Percentiles rank a stretch among this genome's conserved stretches.
phyloP scores from a whole-genome alignment of 2,888 invertebrate species.

The Phyllotreta cruciferae region DNA sequence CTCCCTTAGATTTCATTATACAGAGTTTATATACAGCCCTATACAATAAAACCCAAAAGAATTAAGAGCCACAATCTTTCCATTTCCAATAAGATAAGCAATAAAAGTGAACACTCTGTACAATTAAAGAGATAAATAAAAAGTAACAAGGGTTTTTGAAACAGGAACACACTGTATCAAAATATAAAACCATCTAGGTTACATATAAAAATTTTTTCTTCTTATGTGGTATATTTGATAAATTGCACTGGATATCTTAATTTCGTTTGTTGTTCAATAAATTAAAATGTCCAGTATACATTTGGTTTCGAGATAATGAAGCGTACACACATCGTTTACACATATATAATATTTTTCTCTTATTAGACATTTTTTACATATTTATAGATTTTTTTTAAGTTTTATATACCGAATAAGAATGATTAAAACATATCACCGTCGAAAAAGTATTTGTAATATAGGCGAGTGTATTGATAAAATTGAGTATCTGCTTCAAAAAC shows the following conservation, averaged over 20 bases:
- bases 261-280: background rate
- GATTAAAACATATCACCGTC: slow-evolving; percentile 34
- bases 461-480: background rate
- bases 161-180: slow-evolving; percentile 40
- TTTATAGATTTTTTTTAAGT: slow-evolving; percentile 38
- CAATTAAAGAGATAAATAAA: background rate
- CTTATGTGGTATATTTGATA: slow-evolving; percentile 27
- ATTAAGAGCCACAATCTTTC: background rate
- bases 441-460: slow-evolving; percentile 35
- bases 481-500: slow-evolving; percentile 24
- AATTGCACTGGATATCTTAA: slow-evolving; percentile 7
- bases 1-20: no score
- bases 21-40: no score
- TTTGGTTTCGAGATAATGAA: slow-evolving; percentile 34
- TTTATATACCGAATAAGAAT: slow-evolving; percentile 28
- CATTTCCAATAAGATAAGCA: background rate
- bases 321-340: slow-evolving; percentile 40
- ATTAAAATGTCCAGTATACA: slow-evolving; percentile 32
- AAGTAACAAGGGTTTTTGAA: slow-evolving; percentile 15
- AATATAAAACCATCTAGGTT: slow-evolving; percentile 40
- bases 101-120: slow-evolving; percentile 1
- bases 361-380: slow-evolving; percentile 43
- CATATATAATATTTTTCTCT: slow-evolving; percentile 35
- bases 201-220: slow-evolving; percentile 42
- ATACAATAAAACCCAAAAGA: background rate